Evolutionary conservation across 2,888 invertebrate species (phyloP), one percentile per base, ranked within the genome.

Genomic region (Spicauda simplicius): DNA sequence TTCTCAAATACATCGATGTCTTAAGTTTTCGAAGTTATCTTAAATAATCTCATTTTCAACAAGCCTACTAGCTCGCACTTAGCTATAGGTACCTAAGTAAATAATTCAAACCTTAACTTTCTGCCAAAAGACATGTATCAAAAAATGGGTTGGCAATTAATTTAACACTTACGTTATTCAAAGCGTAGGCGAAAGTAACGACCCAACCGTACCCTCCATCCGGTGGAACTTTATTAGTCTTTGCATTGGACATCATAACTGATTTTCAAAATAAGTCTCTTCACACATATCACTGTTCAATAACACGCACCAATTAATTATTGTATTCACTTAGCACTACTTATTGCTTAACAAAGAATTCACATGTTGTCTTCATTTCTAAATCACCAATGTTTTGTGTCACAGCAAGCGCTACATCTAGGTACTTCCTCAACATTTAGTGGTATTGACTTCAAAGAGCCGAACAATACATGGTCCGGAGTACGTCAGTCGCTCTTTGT

Each of bases 121-220:
- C 7, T 33, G 33, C 8, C 37, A 12, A 12, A 8, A 37, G 37
- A 12, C 2, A 12, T 12, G 12, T 12, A 37, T 12, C n/a, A 3
- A 45, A 1, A 14, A 41, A 14, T 41, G 8, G 8, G 8, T 41
- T 2, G 14, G 3, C 14, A 14, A 41, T 41, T 2, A 14, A 14
- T 14, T 41, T 41, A 14, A 14, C n/a, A 5, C 95, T 94, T 88
- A 95, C 95, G 84, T 94, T 95, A 73, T 94, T 95, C 18, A 95
- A 77, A 41, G 94, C 95, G 73, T 91, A 94, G 0, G 94, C 95
- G 62, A 94, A 79, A 12, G 95, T 94, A 57, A 95, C 91, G 37
- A 95, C 87, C 95, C 95, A 95, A 14, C 95, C 95, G 82, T 95
- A 95, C 14, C 95, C 95, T 70, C 95, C 95, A 76, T 95, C 95